A percentile compares a stretch with the other conserved stretches of the same genome.
These are phyloP conservation scores for Ceyx margarethae DNA, from an alignment of 2,113 vertebrate species.

Conservation along the genomic window DNA sequence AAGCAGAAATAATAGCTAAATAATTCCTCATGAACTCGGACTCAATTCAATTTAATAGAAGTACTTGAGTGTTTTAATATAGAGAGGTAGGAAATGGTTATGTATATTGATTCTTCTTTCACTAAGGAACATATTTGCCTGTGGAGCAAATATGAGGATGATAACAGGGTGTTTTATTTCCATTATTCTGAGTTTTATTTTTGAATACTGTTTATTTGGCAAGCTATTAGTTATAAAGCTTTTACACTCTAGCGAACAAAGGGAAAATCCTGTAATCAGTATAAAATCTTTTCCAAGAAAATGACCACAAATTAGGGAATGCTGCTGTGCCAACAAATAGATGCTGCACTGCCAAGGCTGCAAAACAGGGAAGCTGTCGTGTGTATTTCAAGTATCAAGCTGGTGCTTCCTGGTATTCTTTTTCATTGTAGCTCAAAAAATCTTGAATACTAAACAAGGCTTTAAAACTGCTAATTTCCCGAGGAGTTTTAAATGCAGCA, in stretches of 20 bases:
- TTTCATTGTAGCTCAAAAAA: neutral
- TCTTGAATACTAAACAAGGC: neutral
- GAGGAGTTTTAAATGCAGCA: neutral
- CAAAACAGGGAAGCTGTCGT: neutral
- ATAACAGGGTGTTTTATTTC: slow-evolving; percentile 21
- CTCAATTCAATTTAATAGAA: slow-evolving; percentile 22
- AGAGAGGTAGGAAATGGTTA: neutral
- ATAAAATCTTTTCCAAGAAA: slow-evolving; percentile 43
- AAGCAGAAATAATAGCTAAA: slow-evolving; percentile 36
- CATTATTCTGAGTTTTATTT: neutral
- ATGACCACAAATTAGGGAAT: slow-evolving; percentile 28
- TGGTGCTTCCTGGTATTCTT: neutral
- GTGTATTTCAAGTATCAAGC: neutral
- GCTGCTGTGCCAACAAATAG: slow-evolving; percentile 32
- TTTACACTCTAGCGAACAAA: slow-evolving; percentile 40
- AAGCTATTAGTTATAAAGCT: slow-evolving; percentile 40
- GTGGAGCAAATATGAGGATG: neutral
- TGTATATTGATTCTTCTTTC: neutral
- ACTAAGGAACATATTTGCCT: neutral
- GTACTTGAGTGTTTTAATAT: neutral
- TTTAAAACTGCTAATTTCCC: neutral
- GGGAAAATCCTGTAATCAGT: slow-evolving; percentile 18
- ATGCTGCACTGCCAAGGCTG: slow-evolving; percentile 19
- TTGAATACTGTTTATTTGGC: slow-evolving; percentile 45
- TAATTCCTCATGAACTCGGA: slow-evolving; percentile 31